These are phyloP conservation scores for Drosophila rellima DNA, from an alignment of 2,888 invertebrate genomes.

Conservation along the genomic window DNA sequence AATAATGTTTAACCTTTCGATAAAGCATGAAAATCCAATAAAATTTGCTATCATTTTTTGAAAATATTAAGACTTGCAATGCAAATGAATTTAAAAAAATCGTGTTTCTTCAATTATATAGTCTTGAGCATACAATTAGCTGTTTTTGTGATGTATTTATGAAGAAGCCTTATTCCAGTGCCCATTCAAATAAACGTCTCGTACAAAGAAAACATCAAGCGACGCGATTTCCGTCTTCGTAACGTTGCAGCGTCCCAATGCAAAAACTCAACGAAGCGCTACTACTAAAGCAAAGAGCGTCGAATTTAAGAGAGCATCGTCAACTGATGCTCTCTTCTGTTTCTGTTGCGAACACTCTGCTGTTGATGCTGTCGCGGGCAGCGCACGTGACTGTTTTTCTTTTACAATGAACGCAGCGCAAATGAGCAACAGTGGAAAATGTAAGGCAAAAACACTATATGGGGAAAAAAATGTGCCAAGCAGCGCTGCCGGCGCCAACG, in stretches of 20 bases:
- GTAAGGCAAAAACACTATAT: conserved; percentile 32
- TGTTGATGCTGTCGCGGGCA: conserved; percentile 33
- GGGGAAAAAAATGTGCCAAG: conserved; percentile 73
- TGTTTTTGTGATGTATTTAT: conserved; percentile 24
- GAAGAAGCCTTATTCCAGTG: conserved; percentile 17
- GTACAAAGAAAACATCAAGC: conserved; percentile 22
- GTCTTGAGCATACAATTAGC: conserved; percentile 25
- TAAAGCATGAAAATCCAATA: too few relatives aligned
- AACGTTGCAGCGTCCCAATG: conserved; percentile 18
- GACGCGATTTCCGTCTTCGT: conserved; percentile 8
- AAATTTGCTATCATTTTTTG: background rate
- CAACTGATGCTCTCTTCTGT: conserved; percentile 39
- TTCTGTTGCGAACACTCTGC: background rate
- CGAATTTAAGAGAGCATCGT: conserved; percentile 51
- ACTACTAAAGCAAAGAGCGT: conserved; percentile 41
- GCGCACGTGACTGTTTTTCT: conserved; percentile 67
- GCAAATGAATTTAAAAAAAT: background rate
- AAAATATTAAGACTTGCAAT: background rate
- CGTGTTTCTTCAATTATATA: background rate
- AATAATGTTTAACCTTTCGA: background rate
- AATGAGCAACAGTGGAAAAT: conserved; percentile 73
- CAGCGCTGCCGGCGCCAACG: conserved; percentile 35
- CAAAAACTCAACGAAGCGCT: conserved; percentile 74
- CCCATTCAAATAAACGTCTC: conserved; percentile 45
- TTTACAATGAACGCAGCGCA: conserved; percentile 52